These are phyloP conservation scores for Monoplex corrugatus DNA, from an alignment of 2,888 invertebrate species.

Conservation along the genomic window DNA sequence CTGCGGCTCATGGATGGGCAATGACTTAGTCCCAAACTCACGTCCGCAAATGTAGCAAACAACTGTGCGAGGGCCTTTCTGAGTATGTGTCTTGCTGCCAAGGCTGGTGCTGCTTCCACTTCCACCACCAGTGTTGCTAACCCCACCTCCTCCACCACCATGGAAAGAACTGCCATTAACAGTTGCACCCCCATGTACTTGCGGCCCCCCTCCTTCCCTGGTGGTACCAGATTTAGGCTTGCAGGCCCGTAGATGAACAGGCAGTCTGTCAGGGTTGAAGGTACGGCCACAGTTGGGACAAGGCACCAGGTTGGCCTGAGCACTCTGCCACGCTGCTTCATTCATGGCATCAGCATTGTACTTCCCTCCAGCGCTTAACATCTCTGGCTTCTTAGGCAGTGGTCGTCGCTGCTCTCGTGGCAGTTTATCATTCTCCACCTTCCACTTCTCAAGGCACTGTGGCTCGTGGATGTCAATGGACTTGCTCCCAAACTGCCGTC, in stretches of 20 bases:
- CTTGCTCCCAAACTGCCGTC: slow-evolving; percentile 85
- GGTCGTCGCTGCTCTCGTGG: slow-evolving; percentile 84
- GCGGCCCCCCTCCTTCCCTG: background rate
- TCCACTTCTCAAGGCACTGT: slow-evolving; percentile 87
- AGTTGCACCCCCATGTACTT: background rate
- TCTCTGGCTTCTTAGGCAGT: slow-evolving; percentile 85
- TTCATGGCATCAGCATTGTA: slow-evolving; percentile 71
- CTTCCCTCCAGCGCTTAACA: slow-evolving; percentile 64
- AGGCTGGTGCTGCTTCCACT: background rate
- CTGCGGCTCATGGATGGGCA: slow-evolving; percentile 86
- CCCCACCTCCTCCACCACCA: background rate
- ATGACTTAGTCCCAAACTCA: slow-evolving; percentile 85
- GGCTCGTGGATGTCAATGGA: slow-evolving; percentile 87
- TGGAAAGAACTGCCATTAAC: background rate
- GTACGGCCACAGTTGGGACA: slow-evolving; percentile 87
- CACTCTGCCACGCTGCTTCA: slow-evolving; percentile 85
- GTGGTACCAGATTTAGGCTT: slow-evolving; percentile 69
- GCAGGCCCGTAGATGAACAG: slow-evolving; percentile 85
- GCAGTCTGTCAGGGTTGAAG: slow-evolving; percentile 86
- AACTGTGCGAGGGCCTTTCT: slow-evolving; percentile 75
- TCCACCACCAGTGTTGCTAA: background rate
- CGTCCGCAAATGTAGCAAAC: slow-evolving; percentile 86
- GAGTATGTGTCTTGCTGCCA: slow-evolving; percentile 33
- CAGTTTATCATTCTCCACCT: slow-evolving; percentile 84
- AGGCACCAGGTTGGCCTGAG: slow-evolving; percentile 83